Percentiles rank a stretch among this genome's conserved stretches.
These are phyloP conservation scores for Argyrosomus japonicus DNA, from an alignment of 2,113 vertebrate genomes.

Conservation along the genomic window DNA sequence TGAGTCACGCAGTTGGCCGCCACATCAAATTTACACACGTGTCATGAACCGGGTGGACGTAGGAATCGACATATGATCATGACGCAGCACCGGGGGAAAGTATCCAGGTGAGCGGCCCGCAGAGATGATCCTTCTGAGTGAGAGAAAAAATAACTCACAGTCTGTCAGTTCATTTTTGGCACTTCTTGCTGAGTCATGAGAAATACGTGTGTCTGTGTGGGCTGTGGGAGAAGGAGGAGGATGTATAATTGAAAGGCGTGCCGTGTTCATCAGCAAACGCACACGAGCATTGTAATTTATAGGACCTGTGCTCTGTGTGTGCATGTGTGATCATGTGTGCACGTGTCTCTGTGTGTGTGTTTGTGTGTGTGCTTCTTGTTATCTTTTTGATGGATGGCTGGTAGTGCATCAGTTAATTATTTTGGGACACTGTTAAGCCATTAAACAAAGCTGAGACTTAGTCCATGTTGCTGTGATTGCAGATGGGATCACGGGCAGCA, in stretches of 20 bases:
- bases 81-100: neutral
- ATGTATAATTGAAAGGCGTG: slow-evolving; percentile 10
- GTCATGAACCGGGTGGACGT: neutral
- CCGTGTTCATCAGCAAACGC: slow-evolving; percentile 30
- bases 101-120: neutral
- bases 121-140: slow-evolving; percentile 1
- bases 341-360: no score
- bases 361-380: slow-evolving; percentile 37
- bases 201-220: neutral
- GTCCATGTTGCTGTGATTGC: neutral
- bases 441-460: slow-evolving; percentile 3
- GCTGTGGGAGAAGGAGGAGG: neutral
- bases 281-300: slow-evolving; percentile 11
- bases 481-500: neutral
- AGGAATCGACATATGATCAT: neutral
- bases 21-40: neutral
- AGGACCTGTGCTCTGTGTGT: neutral
- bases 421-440: slow-evolving; percentile 46
- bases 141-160: neutral
- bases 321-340: neutral
- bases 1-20: neutral
- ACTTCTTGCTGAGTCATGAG: slow-evolving; percentile 18
- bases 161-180: neutral
- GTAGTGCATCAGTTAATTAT: slow-evolving; percentile 69
- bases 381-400: slow-evolving; percentile 55